phyloP scores from a whole-genome alignment of 2,113 vertebrate genomes.

The Colaptes auratus region DNA sequence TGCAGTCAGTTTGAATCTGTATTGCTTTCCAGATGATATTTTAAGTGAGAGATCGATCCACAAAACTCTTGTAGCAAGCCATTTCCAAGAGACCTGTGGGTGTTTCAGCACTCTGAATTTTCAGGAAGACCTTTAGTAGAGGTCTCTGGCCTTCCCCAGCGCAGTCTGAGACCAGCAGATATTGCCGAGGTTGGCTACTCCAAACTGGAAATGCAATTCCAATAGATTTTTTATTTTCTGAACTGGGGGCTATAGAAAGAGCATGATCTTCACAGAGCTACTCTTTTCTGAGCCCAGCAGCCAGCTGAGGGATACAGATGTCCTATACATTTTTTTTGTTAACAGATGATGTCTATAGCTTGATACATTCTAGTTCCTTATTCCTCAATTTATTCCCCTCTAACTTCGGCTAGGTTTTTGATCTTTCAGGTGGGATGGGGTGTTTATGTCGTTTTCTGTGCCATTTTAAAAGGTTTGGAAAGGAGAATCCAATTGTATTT shows the following conservation, averaged over 20 bases:
- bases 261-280: not conserved
- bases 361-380: not conserved
- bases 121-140: not conserved
- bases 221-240: not conserved
- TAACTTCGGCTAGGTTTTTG: not conserved
- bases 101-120: not conserved
- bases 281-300: not conserved
- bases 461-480: not conserved
- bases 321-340: not conserved
- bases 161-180: not conserved
- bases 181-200: not conserved
- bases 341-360: not conserved
- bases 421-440: not conserved
- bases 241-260: not conserved
- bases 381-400: not conserved
- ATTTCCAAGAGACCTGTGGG: not conserved
- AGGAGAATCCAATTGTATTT: not conserved
- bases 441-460: not conserved
- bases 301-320: not conserved
- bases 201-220: not conserved
- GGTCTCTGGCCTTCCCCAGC: not conserved
- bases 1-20: not conserved
- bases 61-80: not conserved
- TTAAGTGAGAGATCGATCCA: not conserved
- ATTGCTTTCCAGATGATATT: not conserved